Evolutionary conservation across 2,888 invertebrate species (phyloP), one percentile per base, ranked within the genome.

Genomic region (Apoda limacodes): DNA sequence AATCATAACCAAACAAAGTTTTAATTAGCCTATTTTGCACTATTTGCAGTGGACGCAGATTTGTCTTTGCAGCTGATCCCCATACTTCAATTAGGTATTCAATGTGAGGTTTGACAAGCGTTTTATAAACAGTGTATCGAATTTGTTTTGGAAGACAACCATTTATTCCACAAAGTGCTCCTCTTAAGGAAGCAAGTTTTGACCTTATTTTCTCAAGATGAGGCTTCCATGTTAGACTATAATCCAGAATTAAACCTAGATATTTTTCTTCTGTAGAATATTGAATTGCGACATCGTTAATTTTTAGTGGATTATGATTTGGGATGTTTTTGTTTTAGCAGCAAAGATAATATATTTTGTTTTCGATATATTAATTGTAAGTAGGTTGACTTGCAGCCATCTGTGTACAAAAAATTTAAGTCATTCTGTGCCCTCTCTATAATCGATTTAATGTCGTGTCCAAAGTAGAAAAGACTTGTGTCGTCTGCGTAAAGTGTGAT

Each of bases 391-490:
- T n/a, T 33, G 27, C 13, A 40, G 32, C 43, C 43, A 44, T 4
- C 13, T 23, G 10, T 22, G 10, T 6, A 44, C 19, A 2, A 27
- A 9, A 27, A 9, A 14, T 44, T 11, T 4, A 44, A 22, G 23
- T 42, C 39, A 6, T 27, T 23, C 30, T 42, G 40, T n/a, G 39
- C 41, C 5, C 23, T 7, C 22, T 9, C 2, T 1, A 34, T 25
- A 4, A 40, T 30, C 3, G 22, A 7, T 3, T 35, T 7, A 5
- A 40, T 37, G 15, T 12, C 24, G 9, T 30, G 10, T 5, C 42
- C 40, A 34, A 30, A 40, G 13, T 42, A 39, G 9, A 42, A 42
- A n/a, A 42, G 21, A 15, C 37, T 26, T 5, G 42, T 45, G 17
- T 45, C 37, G 23, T 42, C 42, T 2, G 40, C 42, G 19, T 36